Evolutionary conservation across 2,113 vertebrate species (phyloP).

Genomic region (Sciurus niger): DNA sequence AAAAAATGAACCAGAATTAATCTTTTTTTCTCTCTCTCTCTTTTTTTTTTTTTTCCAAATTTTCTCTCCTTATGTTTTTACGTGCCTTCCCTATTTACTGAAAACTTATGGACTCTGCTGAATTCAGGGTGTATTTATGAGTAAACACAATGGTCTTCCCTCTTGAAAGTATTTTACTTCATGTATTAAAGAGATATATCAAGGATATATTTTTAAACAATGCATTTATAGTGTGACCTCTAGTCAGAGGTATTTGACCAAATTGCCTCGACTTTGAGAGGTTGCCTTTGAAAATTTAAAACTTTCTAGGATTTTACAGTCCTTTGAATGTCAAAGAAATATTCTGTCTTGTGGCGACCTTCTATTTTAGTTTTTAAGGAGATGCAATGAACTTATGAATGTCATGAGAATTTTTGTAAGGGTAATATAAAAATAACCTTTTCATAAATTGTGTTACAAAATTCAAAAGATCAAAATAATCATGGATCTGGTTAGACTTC

Average conservation of each 20-base stretch:
- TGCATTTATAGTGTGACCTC: neutral
- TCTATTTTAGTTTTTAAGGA: neutral
- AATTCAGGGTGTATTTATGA: neutral
- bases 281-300: slow-evolving; percentile 9
- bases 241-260: neutral
- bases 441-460: neutral
- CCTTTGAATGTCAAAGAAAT: slow-evolving; percentile 40
- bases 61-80: neutral
- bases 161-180: neutral
- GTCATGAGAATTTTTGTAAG: neutral
- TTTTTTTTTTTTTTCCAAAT: neutral
- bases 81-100: neutral
- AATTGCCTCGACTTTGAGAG: neutral
- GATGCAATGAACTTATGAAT: neutral
- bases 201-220: neutral
- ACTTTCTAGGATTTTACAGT: neutral
- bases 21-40: neutral
- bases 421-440: neutral
- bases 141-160: neutral
- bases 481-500: neutral
- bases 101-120: neutral
- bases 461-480: neutral
- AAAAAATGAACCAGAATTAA: neutral
- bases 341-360: neutral
- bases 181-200: neutral